phyloP scores from a whole-genome alignment of 1,140 invertebrate genomes.

The Drosophila ananassae region DNA sequence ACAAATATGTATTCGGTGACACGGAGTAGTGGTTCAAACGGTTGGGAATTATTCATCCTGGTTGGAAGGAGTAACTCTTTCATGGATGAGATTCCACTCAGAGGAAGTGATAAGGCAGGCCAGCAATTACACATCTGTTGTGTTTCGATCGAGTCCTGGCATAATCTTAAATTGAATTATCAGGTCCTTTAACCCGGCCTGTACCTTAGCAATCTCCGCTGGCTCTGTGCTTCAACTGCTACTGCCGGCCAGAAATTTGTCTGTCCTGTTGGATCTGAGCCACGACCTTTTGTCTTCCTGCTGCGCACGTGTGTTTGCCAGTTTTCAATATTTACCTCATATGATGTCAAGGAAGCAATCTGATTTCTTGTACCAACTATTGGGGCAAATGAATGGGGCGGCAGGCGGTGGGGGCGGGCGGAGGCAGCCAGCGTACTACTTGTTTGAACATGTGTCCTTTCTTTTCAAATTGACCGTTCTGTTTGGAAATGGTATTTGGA shows the following conservation, averaged over 20 bases:
- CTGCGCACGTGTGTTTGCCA: conserved; percentile 73
- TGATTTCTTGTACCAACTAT: conserved; percentile 69
- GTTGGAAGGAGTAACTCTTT: conserved; percentile 37
- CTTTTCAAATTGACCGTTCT: conserved; percentile 50
- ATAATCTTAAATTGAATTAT: not conserved
- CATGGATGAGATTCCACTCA: conserved; percentile 25
- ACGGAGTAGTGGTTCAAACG: too few species aligned
- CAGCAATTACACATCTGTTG: conserved; percentile 1
- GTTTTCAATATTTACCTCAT: conserved; percentile 69
- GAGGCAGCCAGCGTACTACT: conserved; percentile 44
- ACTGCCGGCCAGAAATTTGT: not conserved
- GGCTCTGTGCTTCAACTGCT: not conserved
- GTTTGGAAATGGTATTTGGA: conserved; percentile 65
- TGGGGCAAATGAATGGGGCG: conserved; percentile 14
- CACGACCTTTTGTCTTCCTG: conserved; percentile 58
- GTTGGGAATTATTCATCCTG: too few species aligned
- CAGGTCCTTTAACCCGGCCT: conserved; percentile 6
- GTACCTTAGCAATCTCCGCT: conserved; percentile 1
- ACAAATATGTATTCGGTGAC: not conserved
- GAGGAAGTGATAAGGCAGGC: conserved; percentile 46
- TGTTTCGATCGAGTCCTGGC: not conserved
- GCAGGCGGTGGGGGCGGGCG: conserved; percentile 7
- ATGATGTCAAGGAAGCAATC: conserved; percentile 68
- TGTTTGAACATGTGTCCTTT: conserved; percentile 71
- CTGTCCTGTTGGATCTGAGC: not conserved